A percentile compares a stretch with the other conserved stretches of the same genome.
Conservation (phyloP, 2,888 invertebrate genomes). For the Cryptophagus acutangulus region DNA sequence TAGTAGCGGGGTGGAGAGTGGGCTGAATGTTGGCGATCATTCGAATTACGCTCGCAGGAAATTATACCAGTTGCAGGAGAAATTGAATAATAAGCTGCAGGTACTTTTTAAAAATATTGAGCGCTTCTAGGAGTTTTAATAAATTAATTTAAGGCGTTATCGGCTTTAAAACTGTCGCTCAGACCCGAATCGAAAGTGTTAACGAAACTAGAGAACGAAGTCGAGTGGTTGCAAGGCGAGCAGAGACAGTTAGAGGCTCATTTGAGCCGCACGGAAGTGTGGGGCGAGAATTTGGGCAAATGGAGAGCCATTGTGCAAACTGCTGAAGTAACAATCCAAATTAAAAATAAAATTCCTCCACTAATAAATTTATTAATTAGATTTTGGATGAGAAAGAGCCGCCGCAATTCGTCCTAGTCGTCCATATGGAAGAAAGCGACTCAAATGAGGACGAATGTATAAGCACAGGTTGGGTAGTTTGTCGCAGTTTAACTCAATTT, state of each 20-base stretch:
- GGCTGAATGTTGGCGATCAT: conserved; percentile 70
- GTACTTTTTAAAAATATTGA: conserved; percentile 36
- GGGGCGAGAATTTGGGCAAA: conserved; percentile 83
- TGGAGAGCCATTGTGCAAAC: conserved; percentile 84
- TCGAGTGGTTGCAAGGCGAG: conserved; percentile 76
- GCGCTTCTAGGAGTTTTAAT: neutral
- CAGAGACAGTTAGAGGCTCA: conserved; percentile 79
- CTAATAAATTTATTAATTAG: conserved; percentile 25
- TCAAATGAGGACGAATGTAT: conserved; percentile 57
- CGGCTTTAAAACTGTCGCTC: conserved; percentile 74
- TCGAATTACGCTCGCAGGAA: conserved; percentile 78
- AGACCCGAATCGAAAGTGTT: conserved; percentile 80
- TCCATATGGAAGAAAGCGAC: conserved; percentile 73
- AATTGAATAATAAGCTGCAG: conserved; percentile 77
- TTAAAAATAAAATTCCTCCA: too few species aligned
- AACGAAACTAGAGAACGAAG: conserved; percentile 74
- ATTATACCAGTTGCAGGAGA: conserved; percentile 77
- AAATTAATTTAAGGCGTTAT: conserved; percentile 64
- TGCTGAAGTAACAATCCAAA: conserved; percentile 59
- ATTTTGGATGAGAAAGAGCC: conserved; percentile 53
- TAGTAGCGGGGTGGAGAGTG: conserved; percentile 50
- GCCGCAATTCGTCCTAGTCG: conserved; percentile 70
- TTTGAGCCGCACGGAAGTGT: conserved; percentile 77
- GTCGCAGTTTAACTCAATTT: conserved; percentile 58
- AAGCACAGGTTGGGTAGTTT: conserved; percentile 65